These are phyloP conservation scores for Myrmecobius fasciatus DNA, from an alignment of 2,113 vertebrate species.

Conservation along the genomic window DNA sequence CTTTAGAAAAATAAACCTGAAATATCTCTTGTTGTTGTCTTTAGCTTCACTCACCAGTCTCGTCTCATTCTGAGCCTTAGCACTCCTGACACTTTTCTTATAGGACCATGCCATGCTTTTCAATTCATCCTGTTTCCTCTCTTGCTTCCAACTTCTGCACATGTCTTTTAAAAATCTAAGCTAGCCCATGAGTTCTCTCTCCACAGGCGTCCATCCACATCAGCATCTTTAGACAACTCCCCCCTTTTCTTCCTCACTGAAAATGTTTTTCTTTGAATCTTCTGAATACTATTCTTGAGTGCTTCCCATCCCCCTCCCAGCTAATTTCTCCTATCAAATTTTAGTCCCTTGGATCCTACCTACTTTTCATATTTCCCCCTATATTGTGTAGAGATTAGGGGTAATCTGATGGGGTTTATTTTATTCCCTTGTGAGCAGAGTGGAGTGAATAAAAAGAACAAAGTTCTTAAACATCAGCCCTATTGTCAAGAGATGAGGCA, in stretches of 20 bases:
- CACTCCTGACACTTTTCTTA: neutral
- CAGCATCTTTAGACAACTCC: neutral
- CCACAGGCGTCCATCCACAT: slow-evolving; percentile 1
- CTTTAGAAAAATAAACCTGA: neutral
- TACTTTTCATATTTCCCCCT: neutral
- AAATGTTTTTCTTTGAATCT: neutral
- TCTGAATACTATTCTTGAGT: neutral
- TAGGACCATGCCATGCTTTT: neutral
- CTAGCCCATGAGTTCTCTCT: neutral
- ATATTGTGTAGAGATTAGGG: neutral
- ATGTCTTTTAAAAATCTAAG: neutral
- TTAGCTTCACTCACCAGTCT: neutral
- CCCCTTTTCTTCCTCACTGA: neutral
- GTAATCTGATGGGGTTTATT: neutral
- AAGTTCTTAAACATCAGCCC: neutral
- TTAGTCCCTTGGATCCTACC: neutral
- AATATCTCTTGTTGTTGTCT: neutral
- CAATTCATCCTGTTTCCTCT: neutral
- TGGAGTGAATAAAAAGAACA: neutral
- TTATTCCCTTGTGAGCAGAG: neutral
- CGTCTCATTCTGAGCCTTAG: neutral
- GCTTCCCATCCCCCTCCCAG: neutral
- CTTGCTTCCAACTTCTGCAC: neutral
- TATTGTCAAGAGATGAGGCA: neutral
- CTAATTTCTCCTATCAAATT: neutral